Evolutionary conservation across 2,113 vertebrate genomes (phyloP), one percentile per base, ranked within the genome.

Genomic region (Cryptoleucopteryx plumbea): DNA sequence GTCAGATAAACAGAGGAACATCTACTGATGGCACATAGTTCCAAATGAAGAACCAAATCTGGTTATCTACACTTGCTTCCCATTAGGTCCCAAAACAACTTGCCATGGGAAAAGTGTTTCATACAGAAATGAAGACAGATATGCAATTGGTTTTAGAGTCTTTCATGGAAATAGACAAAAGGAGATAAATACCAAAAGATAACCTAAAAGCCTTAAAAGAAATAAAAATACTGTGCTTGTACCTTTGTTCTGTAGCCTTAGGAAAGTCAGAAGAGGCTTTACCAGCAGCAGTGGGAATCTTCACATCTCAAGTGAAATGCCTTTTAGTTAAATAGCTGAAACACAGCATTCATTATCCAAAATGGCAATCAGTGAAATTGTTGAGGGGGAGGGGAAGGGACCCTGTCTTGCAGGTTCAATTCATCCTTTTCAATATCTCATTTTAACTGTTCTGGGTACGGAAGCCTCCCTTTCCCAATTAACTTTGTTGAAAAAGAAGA

Each of bases 161-260:
- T 84, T 56, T 68, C 16, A 50, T 9, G 27, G 52, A 79, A 84
- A 82, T 61, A 74, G 89, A 86, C 55, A 81, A 43, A 42, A 78
- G 40, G 68, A 91, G 48, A 87, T 61, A 68, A 81, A 86, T 63
- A 82, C 36, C 82, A 92, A 86, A 92, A 94, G 93, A 92, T 82
- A 95, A 93, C 89, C 91, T 50, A 45, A 77, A 95, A 94, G 29
- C 31, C 77, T 95, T 85, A 81, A 91, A 87, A 89, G 43, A 20
- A 88, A 82, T 65, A 85, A 50, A 94, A 93, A 72, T 20, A 66
- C 36, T 66, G 89, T 34, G 84, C 93, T 95, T 43, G 66, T 80
- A 72, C 40, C 27, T 82, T 74, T 19, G 19, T 29, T 86, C 66
- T 61, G 18, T 53, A 79, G 58, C 31, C 31, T 87, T 47, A 61